Evolutionary conservation across 2,888 invertebrate species (phyloP), one percentile per base, ranked within the genome.

Genomic region (Vannuccia rotundouncinata): DNA sequence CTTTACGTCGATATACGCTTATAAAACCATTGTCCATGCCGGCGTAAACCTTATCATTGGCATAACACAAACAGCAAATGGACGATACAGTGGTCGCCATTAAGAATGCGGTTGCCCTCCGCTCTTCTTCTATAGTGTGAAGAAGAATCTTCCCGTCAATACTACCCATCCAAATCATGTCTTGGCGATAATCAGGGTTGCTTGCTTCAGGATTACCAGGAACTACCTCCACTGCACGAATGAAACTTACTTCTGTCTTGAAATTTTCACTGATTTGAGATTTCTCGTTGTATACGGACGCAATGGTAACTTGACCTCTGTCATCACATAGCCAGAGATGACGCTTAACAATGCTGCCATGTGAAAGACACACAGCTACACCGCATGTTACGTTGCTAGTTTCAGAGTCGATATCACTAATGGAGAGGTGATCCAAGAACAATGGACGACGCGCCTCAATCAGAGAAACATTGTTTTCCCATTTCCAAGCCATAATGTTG

Each of bases 271-370:
- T 45, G 27, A 77, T 77, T 2, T 29, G n/a, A 1, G 66, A 22
- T 31, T n/a, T 77, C 13, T 77, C 29, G 10, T 77, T 77, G 27
- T 77, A 77, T 2, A 77, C 22, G 5, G 77, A 77, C 5, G 31
- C 31, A n/a, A 77, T 27, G 0, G 77, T 73, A n/a, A 77, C 59
- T 27, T 30, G 22, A 22, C 31, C 77, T 22, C 22, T 22, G 1
- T n/a, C 66, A 1, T 31, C 22, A 27, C 59, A 31, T 25, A 28
- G 30, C 77, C 77, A 77, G n/a, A 77, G 31, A 73, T 45, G 59
- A 25, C 59, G 28, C 27, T 77, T 77, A 22, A 77, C 29, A 73
- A 77, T 77, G 77, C 59, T 77, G 30, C 77, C 77, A 73, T 77
- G 22, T 1, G 30, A n/a, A 5, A 77, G 59, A 73, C 77, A 77